phyloP scores from a whole-genome alignment of 1,140 invertebrate genomes.

The Apis laboriosa region DNA sequence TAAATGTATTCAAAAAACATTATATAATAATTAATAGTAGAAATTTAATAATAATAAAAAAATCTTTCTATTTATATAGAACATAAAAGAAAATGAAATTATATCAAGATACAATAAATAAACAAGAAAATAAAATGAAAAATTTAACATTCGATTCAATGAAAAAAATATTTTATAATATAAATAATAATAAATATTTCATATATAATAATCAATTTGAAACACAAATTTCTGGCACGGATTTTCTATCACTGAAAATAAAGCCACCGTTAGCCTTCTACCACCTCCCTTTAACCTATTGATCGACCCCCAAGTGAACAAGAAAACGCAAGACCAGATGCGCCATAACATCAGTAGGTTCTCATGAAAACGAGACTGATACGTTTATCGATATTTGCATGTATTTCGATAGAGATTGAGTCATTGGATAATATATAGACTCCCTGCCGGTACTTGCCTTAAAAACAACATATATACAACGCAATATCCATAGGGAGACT shows the following conservation, averaged over 20 bases:
- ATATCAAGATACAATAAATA: no score
- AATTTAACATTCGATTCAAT: not conserved
- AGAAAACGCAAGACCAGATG: constrained; percentile 60
- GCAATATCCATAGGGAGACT: no score
- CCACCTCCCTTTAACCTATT: constrained; percentile 62
- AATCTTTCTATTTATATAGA: not conserved
- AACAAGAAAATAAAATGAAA: no score
- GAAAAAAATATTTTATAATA: not conserved
- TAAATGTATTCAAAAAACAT: not conserved
- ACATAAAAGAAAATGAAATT: not conserved
- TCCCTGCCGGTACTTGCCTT: not conserved
- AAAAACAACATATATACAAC: not conserved
- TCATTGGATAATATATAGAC: not conserved
- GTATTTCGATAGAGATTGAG: not conserved
- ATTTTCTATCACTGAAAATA: constrained; percentile 56
- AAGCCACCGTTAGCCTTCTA: constrained; percentile 43
- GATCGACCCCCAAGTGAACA: constrained; percentile 61
- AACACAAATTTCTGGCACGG: constrained; percentile 46
- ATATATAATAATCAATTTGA: constrained; percentile 21
- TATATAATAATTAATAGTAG: not conserved
- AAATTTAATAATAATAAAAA: no score
- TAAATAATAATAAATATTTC: not conserved
- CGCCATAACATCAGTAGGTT: constrained; percentile 48
- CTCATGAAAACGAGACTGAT: constrained; percentile 37
- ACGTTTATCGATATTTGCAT: constrained; percentile 27